A percentile compares a stretch with the other conserved stretches of the same genome.
Conservation (phyloP, 2,797 vertebrate species). For the Decapterus maruadsi region DNA sequence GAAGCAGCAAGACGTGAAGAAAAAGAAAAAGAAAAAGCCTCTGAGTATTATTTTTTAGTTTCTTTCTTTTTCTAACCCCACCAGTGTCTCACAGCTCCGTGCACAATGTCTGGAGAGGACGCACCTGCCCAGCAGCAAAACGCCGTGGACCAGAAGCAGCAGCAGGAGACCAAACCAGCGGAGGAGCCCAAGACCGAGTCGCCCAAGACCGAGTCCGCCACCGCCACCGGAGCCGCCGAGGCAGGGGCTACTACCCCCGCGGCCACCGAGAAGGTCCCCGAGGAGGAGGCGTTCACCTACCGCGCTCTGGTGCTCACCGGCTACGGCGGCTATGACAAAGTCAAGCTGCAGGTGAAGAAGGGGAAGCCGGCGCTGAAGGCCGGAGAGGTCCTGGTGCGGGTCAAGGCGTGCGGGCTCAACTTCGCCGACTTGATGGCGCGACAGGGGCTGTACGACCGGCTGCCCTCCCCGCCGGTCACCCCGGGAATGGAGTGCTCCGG, state of each 20-base stretch:
- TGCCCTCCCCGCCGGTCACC: constrained; percentile 90
- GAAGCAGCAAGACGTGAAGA: constrained; percentile 32
- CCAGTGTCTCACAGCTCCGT: constrained; percentile 62
- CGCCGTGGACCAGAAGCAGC: constrained; percentile 86
- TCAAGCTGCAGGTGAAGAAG: constrained; percentile 93
- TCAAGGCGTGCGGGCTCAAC: constrained; percentile 94
- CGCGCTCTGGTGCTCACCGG: constrained; percentile 87
- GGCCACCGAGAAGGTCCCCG: constrained; percentile 79
- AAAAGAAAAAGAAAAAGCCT: constrained; percentile 8
- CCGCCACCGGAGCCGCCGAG: constrained; percentile 54
- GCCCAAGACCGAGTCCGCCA: constrained; percentile 78
- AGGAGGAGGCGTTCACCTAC: constrained; percentile 86
- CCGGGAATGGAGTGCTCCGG: constrained; percentile 95
- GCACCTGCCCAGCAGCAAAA: constrained; percentile 89
- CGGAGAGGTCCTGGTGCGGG: constrained; percentile 89
- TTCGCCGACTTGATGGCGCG: constrained; percentile 94
- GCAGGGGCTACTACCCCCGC: constrained; percentile 54
- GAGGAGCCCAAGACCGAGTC: constrained; percentile 85
- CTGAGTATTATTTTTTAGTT: constrained; percentile 30
- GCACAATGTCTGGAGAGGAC: constrained; percentile 88
- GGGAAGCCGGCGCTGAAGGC: constrained; percentile 87
- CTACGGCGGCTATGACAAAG: constrained; percentile 93
- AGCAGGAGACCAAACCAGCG: constrained; percentile 77
- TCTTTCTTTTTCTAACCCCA: constrained; percentile 24
- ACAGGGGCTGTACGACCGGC: constrained; percentile 93